Base-by-base conservation (phyloP, 2,113 vertebrate species). In the Poeciliopsis occidentalis region DNA sequence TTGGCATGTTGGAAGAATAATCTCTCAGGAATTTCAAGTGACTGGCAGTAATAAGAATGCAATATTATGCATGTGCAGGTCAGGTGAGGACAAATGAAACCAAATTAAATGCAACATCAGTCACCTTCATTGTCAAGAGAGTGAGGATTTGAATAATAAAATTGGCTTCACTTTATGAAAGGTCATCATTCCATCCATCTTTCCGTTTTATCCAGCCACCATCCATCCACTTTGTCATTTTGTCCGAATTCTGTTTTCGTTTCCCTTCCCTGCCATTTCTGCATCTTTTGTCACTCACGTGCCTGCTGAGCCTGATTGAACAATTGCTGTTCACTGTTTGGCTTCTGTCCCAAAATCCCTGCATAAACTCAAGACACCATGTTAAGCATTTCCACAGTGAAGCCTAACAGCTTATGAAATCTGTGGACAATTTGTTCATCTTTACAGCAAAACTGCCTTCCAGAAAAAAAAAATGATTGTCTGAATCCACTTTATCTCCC, bases 301-400 rank as follows among this genome's bases (percentile, higher is more conserved):
- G 74, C 76, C 73, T 69, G 83, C 79, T 69, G 82, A 85, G 83
- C 76, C 17, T 81, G 85, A 90, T 82, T 88, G 81, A 87, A 88
- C 85, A 85, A 87, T 84, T 80, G 80, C 78, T 69, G 77, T 64
- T 88, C 64, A 51, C 76, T 87, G 80, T 83, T 89, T 90, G 83
- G 89, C 86, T 81, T 87, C 66, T 8, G 73, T 80, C 83, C 80
- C 84, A 86, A 89, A 87, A 84, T 82, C 81, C 71, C 12, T 57
- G 76, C 82, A 81, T 81, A 69, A 85, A 89, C 39, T 73, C 73
- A 67, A 85, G 83, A 81, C 75, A 71, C 73, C 71, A 24, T 63
- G 82, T 81, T 85, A 80, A 88, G 80, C 63, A 26, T 87, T 68
- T 44, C 71, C 73, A 82, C 87, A 63, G 66, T 60, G 22, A 72